These are phyloP conservation scores for Psophia crepitans DNA, from an alignment of 2,113 vertebrate genomes.

Conservation along the genomic window DNA sequence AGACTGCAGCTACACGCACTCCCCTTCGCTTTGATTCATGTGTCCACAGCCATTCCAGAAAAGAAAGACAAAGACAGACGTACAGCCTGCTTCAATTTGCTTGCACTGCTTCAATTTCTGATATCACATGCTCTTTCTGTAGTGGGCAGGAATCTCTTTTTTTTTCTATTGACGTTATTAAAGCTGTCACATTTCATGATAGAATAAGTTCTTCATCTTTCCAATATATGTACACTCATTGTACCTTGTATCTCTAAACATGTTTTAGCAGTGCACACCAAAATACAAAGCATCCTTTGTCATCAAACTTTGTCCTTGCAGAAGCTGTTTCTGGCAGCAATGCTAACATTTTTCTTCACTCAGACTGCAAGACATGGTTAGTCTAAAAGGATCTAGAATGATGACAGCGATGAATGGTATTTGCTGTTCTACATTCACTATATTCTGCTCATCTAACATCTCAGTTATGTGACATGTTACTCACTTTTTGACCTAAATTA, in stretches of 20 bases:
- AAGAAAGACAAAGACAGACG: background rate
- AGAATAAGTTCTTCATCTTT: background rate
- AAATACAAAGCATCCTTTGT: background rate
- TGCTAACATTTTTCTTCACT: background rate
- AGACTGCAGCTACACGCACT: background rate
- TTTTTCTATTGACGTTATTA: background rate
- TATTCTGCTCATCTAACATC: background rate
- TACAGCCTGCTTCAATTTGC: background rate
- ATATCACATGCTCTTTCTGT: background rate
- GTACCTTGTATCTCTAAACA: background rate
- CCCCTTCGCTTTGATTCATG: background rate
- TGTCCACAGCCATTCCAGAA: background rate
- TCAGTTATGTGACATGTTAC: background rate
- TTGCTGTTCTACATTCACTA: background rate
- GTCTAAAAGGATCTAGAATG: background rate
- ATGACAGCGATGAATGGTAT: background rate
- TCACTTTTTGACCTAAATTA: conserved; percentile 38
- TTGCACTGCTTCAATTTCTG: background rate
- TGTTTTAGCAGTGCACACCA: background rate
- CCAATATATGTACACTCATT: background rate
- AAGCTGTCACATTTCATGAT: background rate
- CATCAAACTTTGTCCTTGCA: background rate
- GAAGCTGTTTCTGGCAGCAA: background rate
- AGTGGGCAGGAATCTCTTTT: background rate
- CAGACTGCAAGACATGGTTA: background rate